A percentile compares a stretch with the other conserved stretches of the same genome.
Evolutionary conservation across 2,113 vertebrate genomes (phyloP).

Genomic region (Raphicerus campestris): DNA sequence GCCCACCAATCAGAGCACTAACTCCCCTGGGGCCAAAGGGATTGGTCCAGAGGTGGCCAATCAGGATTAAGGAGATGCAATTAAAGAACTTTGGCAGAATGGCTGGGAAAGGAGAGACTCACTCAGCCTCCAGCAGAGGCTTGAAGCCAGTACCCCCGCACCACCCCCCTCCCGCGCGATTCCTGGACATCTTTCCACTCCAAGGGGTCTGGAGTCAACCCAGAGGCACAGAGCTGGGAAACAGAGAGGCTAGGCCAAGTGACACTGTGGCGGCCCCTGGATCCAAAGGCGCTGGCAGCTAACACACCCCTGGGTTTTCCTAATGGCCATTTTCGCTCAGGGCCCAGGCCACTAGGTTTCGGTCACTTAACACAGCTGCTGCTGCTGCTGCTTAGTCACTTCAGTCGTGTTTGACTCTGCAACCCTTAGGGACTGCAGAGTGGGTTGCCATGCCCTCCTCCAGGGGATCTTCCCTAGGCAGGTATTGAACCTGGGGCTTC

Average conservation of each 20-base stretch:
- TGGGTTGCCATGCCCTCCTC: background rate
- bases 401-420: background rate
- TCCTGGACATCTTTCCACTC: background rate
- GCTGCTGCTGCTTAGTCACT: background rate
- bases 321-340: background rate
- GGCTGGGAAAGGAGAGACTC: background rate
- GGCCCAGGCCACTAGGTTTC: background rate
- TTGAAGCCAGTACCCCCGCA: background rate
- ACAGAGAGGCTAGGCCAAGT: background rate
- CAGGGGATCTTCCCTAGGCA: background rate
- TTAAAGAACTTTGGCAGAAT: background rate
- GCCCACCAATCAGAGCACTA: background rate
- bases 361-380: background rate
- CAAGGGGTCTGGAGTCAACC: background rate
- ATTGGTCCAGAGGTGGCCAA: constrained; percentile 25
- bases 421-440: background rate
- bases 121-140: background rate
- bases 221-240: background rate
- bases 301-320: background rate
- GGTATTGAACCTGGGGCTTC: background rate
- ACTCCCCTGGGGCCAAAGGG: background rate
- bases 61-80: background rate
- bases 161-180: rapidly evolving
- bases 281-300: background rate
- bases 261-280: background rate